Conservation (phyloP, 2,113 vertebrate species). For the Marcusenius ussheri region DNA sequence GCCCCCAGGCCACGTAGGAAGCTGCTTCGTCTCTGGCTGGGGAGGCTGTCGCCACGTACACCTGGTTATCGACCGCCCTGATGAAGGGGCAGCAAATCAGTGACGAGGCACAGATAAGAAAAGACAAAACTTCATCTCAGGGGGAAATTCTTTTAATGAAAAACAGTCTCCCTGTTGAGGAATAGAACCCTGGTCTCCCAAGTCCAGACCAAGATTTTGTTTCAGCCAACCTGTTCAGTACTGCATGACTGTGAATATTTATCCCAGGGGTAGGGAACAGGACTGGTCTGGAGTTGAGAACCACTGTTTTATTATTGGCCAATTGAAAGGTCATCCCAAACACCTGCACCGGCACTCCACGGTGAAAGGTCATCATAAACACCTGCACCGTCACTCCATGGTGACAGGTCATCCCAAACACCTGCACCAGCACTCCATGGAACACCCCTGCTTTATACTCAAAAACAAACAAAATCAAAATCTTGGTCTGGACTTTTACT, state of each 20-base stretch:
- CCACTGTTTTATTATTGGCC: too few relatives aligned
- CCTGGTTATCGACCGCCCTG: slow-evolving; percentile 90
- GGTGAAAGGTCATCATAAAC: too few relatives aligned
- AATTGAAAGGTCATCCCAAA: not conserved
- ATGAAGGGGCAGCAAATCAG: slow-evolving; percentile 8
- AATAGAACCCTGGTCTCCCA: not conserved
- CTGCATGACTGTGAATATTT: not conserved
- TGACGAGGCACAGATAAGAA: not conserved
- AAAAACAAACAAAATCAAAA: not conserved
- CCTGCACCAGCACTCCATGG: too few relatives aligned
- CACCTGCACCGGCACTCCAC: too few relatives aligned
- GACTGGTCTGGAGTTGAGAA: too few relatives aligned
- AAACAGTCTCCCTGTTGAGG: not conserved
- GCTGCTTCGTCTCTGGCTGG: slow-evolving; percentile 82
- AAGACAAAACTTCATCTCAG: not conserved
- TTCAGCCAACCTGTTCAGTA: not conserved
- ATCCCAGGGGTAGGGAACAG: not conserved
- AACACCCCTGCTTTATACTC: not conserved
- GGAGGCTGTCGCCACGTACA: slow-evolving; percentile 83
- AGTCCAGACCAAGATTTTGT: not conserved
- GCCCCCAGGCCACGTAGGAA: slow-evolving; percentile 89
- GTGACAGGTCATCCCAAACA: too few relatives aligned
- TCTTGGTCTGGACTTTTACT: not conserved
- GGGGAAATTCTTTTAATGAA: not conserved
- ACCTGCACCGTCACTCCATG: too few relatives aligned